Evolutionary conservation across 92 coral and sea anemone species (phyloP), one percentile per base, ranked within the genome.

Genomic region (Porites divaricata): DNA sequence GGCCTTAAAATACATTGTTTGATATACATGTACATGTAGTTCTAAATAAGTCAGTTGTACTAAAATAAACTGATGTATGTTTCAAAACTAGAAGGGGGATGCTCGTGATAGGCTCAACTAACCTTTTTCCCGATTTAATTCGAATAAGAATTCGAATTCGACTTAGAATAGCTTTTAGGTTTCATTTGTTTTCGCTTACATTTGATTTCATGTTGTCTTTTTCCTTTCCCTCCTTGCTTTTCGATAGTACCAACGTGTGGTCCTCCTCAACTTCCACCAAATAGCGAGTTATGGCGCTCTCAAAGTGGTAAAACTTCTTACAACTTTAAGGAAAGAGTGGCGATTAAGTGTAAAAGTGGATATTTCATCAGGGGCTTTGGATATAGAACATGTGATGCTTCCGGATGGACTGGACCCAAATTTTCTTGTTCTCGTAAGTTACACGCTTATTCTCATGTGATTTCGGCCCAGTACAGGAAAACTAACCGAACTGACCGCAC

Each of bases 391-490:
- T 82, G 86, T 63, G 25, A 7, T 0, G 1, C 11, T 11, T 20
- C 48, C 3, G 86, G 86, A 82, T 82, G 86, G 86, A 2, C 48
- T 1, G 15, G 63, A 2, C 41, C 24, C 21, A 4, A 35, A 6
- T 48, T 72, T 51, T 28, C 59, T 63, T 77, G 82, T 59, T 77
- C 72, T 23, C 82, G 82, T 77, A 63, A 58, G 82, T 77, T 35
- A 6, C 19, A 61, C 45, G 6, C 7, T 35, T 35, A 35, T 35
- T 35, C 45, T 35, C 45, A 35, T 35, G 45, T 35, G 45, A 35
- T 35, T 3, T 5, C 4, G 5, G 45, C 4, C 45, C 45, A 0
- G 45, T 4, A n/a, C n/a, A n/a, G n/a, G n/a, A n/a, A n/a, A n/a
- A n/a, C n/a, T n/a, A n/a, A n/a, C n/a, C n/a, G n/a, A n/a, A n/a